Conservation (phyloP, 2,888 invertebrate genomes). For the Lithophane leautieri region DNA sequence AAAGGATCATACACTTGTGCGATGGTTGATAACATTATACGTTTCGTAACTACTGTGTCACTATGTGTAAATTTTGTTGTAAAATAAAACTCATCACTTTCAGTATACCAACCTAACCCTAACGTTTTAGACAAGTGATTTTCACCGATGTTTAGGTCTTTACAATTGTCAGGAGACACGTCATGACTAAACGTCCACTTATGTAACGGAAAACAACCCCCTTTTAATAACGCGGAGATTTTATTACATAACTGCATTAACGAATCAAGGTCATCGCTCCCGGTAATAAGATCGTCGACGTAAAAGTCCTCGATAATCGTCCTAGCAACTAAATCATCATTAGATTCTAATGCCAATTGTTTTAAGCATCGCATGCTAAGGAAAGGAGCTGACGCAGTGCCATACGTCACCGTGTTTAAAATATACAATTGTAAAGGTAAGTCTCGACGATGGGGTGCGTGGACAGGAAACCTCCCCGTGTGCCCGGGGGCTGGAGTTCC, state of each 20-base stretch:
- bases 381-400: slow-evolving; percentile 21
- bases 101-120: not conserved
- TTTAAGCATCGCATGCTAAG: slow-evolving; percentile 24
- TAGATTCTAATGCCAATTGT: too few species aligned
- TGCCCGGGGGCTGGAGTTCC: too few species aligned
- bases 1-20: not conserved
- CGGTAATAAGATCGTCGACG: slow-evolving; percentile 16
- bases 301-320: slow-evolving; percentile 16
- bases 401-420: slow-evolving; percentile 6
- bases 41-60: not conserved
- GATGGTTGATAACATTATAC: not conserved
- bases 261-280: slow-evolving; percentile 1
- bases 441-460: too few species aligned
- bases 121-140: not conserved
- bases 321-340: slow-evolving; percentile 12
- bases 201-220: not conserved
- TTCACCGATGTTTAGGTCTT: not conserved
- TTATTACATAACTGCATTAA: slow-evolving; percentile 19
- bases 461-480: too few species aligned
- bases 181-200: not conserved
- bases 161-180: not conserved
- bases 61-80: not conserved
- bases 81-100: not conserved
- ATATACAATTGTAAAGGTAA: slow-evolving; percentile 14
- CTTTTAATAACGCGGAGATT: not conserved